Evolutionary conservation across 2,113 vertebrate genomes (phyloP), one percentile per base, ranked within the genome.

Genomic region (Poeciliopsis occidentalis): DNA sequence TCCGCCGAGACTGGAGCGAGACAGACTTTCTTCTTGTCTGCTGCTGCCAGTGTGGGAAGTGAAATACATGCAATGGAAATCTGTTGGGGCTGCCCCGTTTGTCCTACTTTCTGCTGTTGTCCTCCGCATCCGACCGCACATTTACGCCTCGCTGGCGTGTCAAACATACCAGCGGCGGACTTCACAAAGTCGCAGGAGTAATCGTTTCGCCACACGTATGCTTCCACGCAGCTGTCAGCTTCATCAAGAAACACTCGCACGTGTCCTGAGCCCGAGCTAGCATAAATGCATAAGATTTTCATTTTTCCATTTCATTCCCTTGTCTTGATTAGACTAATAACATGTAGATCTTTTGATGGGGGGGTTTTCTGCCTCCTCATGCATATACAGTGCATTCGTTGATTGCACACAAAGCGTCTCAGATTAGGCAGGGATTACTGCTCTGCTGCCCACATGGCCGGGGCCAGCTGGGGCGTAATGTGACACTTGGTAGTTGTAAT

Each of bases 381-480:
- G 63, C 75, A 69, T 76, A 67, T 71, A 81, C 74, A 84, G 70
- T 76, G 65, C 69, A 87, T 81, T 86, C 83, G 79, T 85, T 82
- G 74, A 88, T 73, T 79, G 64, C 72, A 88, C 71, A 86, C 69
- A 85, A 83, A 85, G 78, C 41, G 64, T 67, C 69, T 82, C 64
- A 89, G 87, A 89, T 85, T 75, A 90, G 67, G 39, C 71, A 26
- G 61, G 72, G 87, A 90, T 91, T 85, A 82, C 74, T 82, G 67
- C 51, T 34, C 64, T 26, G 41, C 65, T 76, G 83, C 78, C 87
- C 80, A 87, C 83, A 66, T n/a, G 64, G 82, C 44, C 63, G 0
- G 62, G 8, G 63, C 81, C 76, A 67, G 71, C 71, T 64, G 75
- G 73, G 85, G 31, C 8, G 69, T 81, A 89, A 85, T 69, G 78